phyloP scores from a whole-genome alignment of 2,888 invertebrate genomes.

The Acrobasis repandana region DNA sequence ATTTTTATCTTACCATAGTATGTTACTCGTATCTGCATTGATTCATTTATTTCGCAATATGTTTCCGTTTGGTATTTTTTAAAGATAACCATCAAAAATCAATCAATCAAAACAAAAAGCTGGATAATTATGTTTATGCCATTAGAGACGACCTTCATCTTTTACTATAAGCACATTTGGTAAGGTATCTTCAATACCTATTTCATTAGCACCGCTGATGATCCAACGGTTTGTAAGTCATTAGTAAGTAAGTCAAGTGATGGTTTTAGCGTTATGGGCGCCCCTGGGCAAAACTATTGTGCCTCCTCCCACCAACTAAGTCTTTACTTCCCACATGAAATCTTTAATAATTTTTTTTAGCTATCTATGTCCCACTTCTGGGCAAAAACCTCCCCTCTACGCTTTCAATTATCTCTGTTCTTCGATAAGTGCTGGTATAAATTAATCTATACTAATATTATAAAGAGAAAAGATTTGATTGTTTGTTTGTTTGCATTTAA shows the following conservation, averaged over 20 bases:
- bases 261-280: no score
- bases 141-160: not conserved
- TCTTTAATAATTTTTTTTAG: no score
- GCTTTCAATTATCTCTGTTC: no score
- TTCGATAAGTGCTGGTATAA: no score
- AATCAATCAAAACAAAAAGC: conserved; percentile 4
- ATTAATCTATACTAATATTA: no score
- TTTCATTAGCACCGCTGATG: not conserved
- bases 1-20: not conserved
- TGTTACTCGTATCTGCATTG: not conserved
- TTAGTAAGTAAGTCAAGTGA: not conserved
- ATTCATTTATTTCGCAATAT: not conserved
- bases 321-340: no score
- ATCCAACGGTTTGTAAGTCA: conserved; percentile 6
- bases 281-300: no score
- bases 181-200: not conserved
- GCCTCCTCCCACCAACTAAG: no score
- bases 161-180: not conserved
- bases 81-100: conserved; percentile 9
- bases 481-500: no score
- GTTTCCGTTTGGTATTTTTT: not conserved
- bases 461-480: no score
- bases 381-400: no score
- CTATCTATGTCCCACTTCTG: no score
- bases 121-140: not conserved